Evolutionary conservation across 2,888 invertebrate genomes (phyloP), one percentile per base, ranked within the genome.

Genomic region (Brenthis ino): DNA sequence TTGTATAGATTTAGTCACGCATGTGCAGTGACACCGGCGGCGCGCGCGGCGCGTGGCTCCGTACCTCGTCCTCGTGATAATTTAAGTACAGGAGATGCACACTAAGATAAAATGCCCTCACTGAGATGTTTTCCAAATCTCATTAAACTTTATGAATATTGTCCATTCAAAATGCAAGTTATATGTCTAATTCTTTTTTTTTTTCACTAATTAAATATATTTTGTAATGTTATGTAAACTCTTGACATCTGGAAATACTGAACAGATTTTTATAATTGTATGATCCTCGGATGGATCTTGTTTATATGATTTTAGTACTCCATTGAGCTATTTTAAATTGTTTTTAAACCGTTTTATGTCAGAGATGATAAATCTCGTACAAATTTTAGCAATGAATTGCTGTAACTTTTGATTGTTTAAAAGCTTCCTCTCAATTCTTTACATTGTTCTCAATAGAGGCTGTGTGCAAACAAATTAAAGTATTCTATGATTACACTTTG

Each of bases 391-490:
- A 69, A 71, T 55, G 28, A 60, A 57, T 69, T 68, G 66, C 63
- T 68, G 58, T 55, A 51, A 68, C 58, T 67, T 63, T 72, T 67
- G 68, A 68, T 68, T 74, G 72, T 74, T 77, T 73, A 69, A 76
- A 77, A 72, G 78, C 79, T 80, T 80, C 75, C 75, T 76, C 72
- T 76, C 68, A 73, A 73, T 75, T 79, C 82, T 80, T 11, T 77
- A 82, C 84, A 87, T 85, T 87, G 86, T 89, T 89, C 86, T 87
- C 86, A 86, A 88, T 86, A 87, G 89, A 90, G 91, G 91, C 90
- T 92, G 91, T 92, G 92, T 92, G 91, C 90, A 89, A 87, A 85
- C 85, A 92, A 92, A 90, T 91, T 90, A 92, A 68, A 91, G 90
- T 91, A 92, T 92, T 91, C 88, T 91, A 88, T 85, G 79, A 86